Evolutionary conservation across 2,888 invertebrate genomes (phyloP).

Genomic region (Brachylomia viminalis): DNA sequence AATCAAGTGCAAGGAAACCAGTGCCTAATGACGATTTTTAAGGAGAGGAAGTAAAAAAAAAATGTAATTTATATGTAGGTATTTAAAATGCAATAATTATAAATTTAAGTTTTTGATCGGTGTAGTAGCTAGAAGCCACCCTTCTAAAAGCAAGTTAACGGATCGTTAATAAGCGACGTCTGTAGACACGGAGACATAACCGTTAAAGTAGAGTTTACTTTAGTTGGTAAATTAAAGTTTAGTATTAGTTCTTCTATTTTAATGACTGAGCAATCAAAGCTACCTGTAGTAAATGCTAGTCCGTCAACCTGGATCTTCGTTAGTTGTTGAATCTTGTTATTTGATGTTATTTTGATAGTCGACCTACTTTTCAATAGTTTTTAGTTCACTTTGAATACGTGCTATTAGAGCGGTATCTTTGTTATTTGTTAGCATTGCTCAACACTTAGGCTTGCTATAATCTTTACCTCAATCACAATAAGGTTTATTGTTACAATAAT

Average conservation of each 20-base stretch:
- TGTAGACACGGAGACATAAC: constrained; percentile 20
- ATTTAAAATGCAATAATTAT: neutral
- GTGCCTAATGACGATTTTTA: too few species aligned
- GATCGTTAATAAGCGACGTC: neutral
- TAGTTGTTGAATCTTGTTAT: constrained; percentile 17
- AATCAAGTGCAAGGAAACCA: too few species aligned
- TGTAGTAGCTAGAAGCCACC: neutral
- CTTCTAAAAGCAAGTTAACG: constrained; percentile 7
- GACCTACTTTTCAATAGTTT: constrained; percentile 34
- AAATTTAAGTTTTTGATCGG: neutral
- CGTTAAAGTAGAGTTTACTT: constrained; percentile 18
- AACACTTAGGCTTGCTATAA: neutral
- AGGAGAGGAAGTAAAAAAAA: too few species aligned
- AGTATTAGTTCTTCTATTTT: constrained; percentile 30
- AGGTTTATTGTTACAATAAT: neutral
- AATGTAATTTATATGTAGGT: neutral
- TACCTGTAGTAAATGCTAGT: constrained; percentile 20
- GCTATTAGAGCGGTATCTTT: neutral
- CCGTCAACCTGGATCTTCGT: constrained; percentile 14
- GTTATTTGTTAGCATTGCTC: neutral
- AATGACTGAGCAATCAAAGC: constrained; percentile 25
- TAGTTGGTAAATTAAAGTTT: constrained; percentile 15
- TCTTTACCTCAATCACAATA: neutral
- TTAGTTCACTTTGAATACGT: constrained; percentile 23
- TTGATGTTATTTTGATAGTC: constrained; percentile 9